Evolutionary conservation across 2,888 invertebrate species (phyloP), one percentile per base, ranked within the genome.

Genomic region (Anorthoa munda): DNA sequence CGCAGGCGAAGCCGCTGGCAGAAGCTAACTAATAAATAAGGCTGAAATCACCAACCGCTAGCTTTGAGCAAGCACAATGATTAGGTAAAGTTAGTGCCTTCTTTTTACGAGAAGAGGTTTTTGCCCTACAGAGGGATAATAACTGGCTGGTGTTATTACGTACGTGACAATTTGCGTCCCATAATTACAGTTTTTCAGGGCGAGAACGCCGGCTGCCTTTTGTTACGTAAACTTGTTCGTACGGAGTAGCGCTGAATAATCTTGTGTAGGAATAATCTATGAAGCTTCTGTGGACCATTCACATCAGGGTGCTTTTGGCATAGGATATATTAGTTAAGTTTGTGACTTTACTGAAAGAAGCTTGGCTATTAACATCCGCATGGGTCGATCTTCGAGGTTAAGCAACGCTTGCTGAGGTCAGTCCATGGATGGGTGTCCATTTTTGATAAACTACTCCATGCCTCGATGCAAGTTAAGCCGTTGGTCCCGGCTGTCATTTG

Each of bases 201-300:
- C 58, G n/a, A n/a, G 23, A 51, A 51, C 13, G 61, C 61, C 7
- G n/a, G 12, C 21, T 48, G 17, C 18, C 26, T 50, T 60, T 63
- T 63, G 66, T 63, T 66, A 69, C n/a, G 61, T n/a, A 69, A 81
- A 56, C 51, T 58, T 58, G 21, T 66, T 61, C 45, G 17, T 31
- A 55, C 23, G 13, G n/a, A 50, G 58, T 66, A 51, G 46, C 50
- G 13, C 51, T n/a, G 23, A 53, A 46, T 18, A 17, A 5, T 31
- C 21, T 72, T 72, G 53, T n/a, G 17, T 76, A 53, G 53, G 21
- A n/a, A 23, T 53, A 23, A 46, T 45, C 53, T 31, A 64, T 26
- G 17, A 53, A 76, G 65, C 4, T 51, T 61, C 46, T 2, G 15
- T 48, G n/a, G 15, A 46, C 46, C 31, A 5, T 55, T 46, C 21